Evolutionary conservation across 2,888 invertebrate genomes (phyloP), one percentile per base, ranked within the genome.

Genomic region (Tricholauxania praeusta): DNA sequence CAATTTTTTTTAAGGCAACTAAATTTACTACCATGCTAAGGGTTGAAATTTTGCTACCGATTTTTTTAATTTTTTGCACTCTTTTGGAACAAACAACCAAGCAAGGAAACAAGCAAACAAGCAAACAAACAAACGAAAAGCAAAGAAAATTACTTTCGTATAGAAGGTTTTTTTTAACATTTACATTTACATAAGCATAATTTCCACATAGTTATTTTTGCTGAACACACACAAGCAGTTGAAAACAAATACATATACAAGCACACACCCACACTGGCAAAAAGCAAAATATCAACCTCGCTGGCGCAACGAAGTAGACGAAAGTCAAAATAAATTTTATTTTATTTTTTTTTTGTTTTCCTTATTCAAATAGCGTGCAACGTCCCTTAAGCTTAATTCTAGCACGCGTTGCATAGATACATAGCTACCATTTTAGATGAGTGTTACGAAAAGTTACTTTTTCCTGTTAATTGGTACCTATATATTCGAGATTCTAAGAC

Each of bases 101-200:
- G 51, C 39, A 10, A 64, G 22, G 10, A 55, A 55, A 63, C n/a
- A n/a, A n/a, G n/a, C 15, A 47, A 14, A 64, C 53, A 55, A 72
- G 63, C 3, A 39, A 8, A n/a, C 28, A 59, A 51, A 59, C 71
- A 28, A 67, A 59, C 17, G 28, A 15, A 14, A 57, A 22, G 53
- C 60, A 75, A 77, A 78, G 75, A 76, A 77, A 71, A 48, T 67
- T 64, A 66, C 69, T 32, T 53, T 64, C 53, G 55, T 53, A 73
- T 51, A 8, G 39, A 39, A 39, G 10, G 39, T 39, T 39, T 39
- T 39, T 39, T 48, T 49, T 12, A 2, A 62, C 78, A 63, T 72
- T 74, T 80, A 79, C 82, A 82, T 82, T 82, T 82, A 82, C 82
- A 82, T 82, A 82, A 82, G 82, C 82, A 82, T 82, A 82, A 82